Evolutionary conservation across 2,888 invertebrate genomes (phyloP), one percentile per base, ranked within the genome.

Genomic region (Galerucella pusilla): DNA sequence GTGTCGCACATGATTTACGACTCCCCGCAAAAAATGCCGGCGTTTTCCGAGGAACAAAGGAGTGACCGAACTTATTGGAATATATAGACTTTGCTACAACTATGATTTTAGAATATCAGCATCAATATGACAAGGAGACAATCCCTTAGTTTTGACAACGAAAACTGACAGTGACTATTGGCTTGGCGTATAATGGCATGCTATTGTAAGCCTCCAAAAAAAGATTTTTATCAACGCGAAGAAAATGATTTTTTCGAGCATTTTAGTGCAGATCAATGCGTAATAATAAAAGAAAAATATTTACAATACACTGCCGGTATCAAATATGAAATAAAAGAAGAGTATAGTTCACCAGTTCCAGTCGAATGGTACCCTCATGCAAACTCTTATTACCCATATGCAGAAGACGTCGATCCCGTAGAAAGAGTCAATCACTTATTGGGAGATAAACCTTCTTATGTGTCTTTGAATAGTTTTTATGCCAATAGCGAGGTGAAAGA

Each of bases 331-430:
- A 78, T 79, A 59, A 64, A 67, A 14, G 68, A 77, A 28, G 46
- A 60, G 25, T 42, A 46, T 9, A 69, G 16, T 1, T 45, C 64
- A 63, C 77, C 25, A 49, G 57, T 61, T 49, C 52, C 52, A 3
- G 69, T 78, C 7, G 81, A 85, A 16, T 82, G 85, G 80, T 87
- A 87, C 78, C 87, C 89, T 0, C 85, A 80, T 65, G 86, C 86
- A 6, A 88, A 86, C 79, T 85, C 88, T 2, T 89, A 88, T 78
- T 89, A 89, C 75, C 83, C 85, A 25, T 87, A 85, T 73, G 85
- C 86, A 45, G 89, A 89, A 81, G 88, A 89, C 73, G 84, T 85
- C 1, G 88, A 89, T 79, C 86, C 88, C 16, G 84, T 87, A 46
- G 85, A 84, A 7, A 84, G 89, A 75, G 85, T 86, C 0, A 83